Evolutionary conservation across 2,888 invertebrate genomes (phyloP), one percentile per base, ranked within the genome.

Genomic region (Crossocerus cetratus): DNA sequence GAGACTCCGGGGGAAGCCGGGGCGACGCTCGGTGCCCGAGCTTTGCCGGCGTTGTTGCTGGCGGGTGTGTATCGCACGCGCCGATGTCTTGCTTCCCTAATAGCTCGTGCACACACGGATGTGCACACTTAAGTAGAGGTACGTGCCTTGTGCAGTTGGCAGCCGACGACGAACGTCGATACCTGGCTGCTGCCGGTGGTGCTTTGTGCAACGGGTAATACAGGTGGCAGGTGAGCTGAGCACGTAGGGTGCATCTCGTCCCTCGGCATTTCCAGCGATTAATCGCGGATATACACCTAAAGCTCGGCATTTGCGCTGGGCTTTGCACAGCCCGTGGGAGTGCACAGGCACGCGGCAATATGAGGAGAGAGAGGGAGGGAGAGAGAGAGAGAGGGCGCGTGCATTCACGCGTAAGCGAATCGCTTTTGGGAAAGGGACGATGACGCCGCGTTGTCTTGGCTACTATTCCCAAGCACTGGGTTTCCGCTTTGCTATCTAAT

Each of bases 131-230:
- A 72, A 75, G 72, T 73, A 45, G 65, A 60, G 67, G 69, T 67
- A 72, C 69, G 67, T 74, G 42, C 62, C 74, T 77, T 80, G 72
- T 83, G 84, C 82, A 76, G 65, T 80, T 86, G 83, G 76, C 82
- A 83, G 82, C 64, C 83, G 76, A 77, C 71, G 77, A 74, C 69
- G 83, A 77, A 83, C 82, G 85, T 86, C 85, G 84, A 87, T 86
- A 83, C 75, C 71, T 76, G 55, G 49, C 54, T 45, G 64, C 45
- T 65, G 32, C 59, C 16, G 16, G 16, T 32, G 32, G 61, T 56
- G 78, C 82, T 82, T 82, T 82, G 81, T 80, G 70, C 76, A 53
- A 32, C 49, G 16, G 70, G 70, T 78, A 82, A 79, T 76, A 71
- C 76, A 75, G 72, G 74, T 80, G 78, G 78, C 78, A 78, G 76